Evolutionary conservation across 2,113 vertebrate species (phyloP).

Genomic region (Lipotes vexillifer): DNA sequence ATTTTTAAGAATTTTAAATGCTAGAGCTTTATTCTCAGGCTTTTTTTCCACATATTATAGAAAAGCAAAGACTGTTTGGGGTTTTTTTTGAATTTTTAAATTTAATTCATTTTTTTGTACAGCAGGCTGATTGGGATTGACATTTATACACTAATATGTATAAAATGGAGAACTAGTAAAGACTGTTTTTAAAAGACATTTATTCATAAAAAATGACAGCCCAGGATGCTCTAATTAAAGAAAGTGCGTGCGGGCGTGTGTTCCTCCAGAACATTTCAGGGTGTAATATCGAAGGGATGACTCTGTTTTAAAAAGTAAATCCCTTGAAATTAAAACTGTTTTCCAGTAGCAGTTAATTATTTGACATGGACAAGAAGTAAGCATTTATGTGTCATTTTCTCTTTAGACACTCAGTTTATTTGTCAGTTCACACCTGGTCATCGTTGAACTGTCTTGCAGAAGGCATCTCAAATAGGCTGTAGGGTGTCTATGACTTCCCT

Average conservation of each 20-base stretch:
- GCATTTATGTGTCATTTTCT: neutral
- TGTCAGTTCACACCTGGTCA: neutral
- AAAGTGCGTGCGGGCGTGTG: neutral
- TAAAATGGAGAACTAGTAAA: no score
- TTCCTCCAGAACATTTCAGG: neutral
- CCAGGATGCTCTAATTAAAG: neutral
- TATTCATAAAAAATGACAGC: neutral
- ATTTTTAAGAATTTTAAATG: neutral
- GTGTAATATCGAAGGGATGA: neutral
- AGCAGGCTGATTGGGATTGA: no score
- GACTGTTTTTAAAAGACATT: neutral
- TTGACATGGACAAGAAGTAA: neutral
- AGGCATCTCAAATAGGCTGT: neutral
- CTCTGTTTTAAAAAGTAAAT: neutral
- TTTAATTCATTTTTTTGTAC: no score
- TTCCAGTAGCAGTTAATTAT: slow-evolving; percentile 14
- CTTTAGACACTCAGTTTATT: neutral
- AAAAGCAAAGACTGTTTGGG: neutral
- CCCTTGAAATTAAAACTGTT: neutral
- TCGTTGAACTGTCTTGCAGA: neutral
- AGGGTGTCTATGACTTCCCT: neutral
- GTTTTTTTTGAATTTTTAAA: no score
- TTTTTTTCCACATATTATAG: neutral
- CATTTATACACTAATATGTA: no score
- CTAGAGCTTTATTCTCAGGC: neutral